A percentile compares a stretch with the other conserved stretches of the same genome.
Evolutionary conservation across 2,888 invertebrate genomes (phyloP).

Genomic region (Dasypolia templi): DNA sequence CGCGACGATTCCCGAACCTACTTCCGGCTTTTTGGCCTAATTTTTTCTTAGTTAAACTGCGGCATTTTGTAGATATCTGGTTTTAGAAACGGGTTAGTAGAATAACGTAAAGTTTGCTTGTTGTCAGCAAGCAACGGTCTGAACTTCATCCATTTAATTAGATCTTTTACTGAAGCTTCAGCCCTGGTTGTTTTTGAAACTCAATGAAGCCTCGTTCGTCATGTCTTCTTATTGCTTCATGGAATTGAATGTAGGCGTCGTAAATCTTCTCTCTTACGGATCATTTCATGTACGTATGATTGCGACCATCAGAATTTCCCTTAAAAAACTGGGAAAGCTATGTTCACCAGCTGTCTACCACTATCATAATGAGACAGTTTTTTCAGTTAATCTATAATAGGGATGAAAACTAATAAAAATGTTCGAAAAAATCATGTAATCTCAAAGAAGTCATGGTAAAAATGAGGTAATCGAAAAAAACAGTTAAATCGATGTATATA

Average conservation of each 20-base stretch:
- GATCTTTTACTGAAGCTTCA: too few relatives aligned
- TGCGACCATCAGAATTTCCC: neutral
- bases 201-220: neutral
- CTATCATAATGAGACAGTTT: conserved; percentile 7
- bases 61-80: too few relatives aligned
- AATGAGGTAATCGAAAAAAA: too few relatives aligned
- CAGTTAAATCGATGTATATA: too few relatives aligned
- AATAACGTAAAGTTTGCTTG: neutral
- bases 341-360: neutral
- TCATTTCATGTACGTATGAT: neutral
- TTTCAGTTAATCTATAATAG: conserved; percentile 26
- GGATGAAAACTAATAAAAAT: too few relatives aligned
- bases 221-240: neutral
- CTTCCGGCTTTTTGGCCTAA: neutral
- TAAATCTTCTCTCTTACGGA: neutral
- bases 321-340: neutral
- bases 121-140: neutral
- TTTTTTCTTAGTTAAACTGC: neutral
- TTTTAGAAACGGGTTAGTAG: neutral
- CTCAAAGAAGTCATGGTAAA: too few relatives aligned
- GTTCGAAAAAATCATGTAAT: too few relatives aligned
- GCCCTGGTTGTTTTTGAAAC: neutral
- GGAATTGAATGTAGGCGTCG: neutral
- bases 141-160: neutral
- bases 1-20: conserved; percentile 36